Evolutionary conservation across 64 coral and sea anemone species (phyloP).

Genomic region (Hydrozoanthus tunicans): DNA sequence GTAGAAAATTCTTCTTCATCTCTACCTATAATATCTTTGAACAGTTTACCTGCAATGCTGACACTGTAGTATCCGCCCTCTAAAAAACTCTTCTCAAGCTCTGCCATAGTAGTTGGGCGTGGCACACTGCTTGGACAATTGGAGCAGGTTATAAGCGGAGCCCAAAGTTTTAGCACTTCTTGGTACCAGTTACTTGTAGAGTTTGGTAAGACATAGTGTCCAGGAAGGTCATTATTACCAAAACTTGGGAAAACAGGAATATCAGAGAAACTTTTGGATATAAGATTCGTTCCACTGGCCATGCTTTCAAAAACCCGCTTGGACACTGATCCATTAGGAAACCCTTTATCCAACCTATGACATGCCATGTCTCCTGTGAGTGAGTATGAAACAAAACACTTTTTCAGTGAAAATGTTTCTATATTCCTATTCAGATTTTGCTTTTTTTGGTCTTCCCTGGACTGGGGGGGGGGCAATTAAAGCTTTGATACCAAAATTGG

Average conservation of each 20-base stretch:
- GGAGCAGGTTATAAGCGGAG: constrained; percentile 70
- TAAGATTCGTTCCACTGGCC: constrained; percentile 13
- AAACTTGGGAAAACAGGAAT: constrained; percentile 85
- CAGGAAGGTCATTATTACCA: constrained; percentile 98
- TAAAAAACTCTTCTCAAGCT: constrained; percentile 73
- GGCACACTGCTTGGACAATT: constrained; percentile 43
- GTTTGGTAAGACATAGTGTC: constrained; percentile 80
- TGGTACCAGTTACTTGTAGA: constrained; percentile 68
- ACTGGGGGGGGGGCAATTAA: no score
- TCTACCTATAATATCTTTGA: neutral
- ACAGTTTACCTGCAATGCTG: constrained; percentile 75
- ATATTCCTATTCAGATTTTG: neutral
- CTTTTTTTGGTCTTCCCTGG: no score
- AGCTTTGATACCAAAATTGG: no score
- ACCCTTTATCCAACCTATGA: constrained; percentile 47
- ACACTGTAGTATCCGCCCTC: constrained; percentile 94
- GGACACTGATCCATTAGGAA: constrained; percentile 29
- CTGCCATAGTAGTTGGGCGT: constrained; percentile 46
- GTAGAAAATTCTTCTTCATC: neutral
- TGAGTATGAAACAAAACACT: neutral
- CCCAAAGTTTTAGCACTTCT: constrained; percentile 62
- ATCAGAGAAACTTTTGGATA: constrained; percentile 55
- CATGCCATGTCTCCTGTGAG: constrained; percentile 69
- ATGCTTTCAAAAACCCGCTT: constrained; percentile 67
- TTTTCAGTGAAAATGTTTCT: neutral